Evolutionary conservation across 1,140 invertebrate species (phyloP).

Genomic region (Panulirus ornatus): DNA sequence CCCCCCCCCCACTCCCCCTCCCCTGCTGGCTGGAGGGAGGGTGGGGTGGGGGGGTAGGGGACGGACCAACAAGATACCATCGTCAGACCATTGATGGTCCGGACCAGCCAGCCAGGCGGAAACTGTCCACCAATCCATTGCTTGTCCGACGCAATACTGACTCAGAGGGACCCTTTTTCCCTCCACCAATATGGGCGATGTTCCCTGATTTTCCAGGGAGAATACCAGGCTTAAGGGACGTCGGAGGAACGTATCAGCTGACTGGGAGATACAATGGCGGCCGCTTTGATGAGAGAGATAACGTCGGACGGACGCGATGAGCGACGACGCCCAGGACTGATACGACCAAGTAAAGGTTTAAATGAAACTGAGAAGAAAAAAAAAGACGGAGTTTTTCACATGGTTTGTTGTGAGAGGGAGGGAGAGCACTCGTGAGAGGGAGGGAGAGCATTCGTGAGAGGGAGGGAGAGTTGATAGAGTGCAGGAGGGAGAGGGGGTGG

Average conservation of each 20-base stretch:
- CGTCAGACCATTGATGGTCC: background rate
- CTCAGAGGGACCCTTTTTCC: background rate
- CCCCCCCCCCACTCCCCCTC: background rate
- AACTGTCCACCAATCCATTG: background rate
- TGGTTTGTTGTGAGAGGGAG: background rate
- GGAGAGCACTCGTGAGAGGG: background rate
- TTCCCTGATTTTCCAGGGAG: background rate
- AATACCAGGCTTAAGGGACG: background rate
- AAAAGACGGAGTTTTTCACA: background rate
- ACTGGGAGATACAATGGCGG: background rate
- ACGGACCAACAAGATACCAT: background rate
- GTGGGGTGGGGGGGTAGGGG: background rate
- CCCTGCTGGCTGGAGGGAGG: background rate
- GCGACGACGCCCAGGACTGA: conserved; percentile 1
- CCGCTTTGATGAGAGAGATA: conserved; percentile 41
- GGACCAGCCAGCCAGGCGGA: background rate
- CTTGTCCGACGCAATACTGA: background rate
- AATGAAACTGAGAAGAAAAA: conserved; percentile 4
- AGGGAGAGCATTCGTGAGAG: background rate
- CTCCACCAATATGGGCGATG: background rate
- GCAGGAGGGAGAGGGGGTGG: background rate
- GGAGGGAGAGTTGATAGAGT: background rate
- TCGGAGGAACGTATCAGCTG: background rate
- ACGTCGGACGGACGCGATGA: background rate
- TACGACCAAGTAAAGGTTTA: conserved; percentile 26